Evolutionary conservation across 2,797 vertebrate species (phyloP).

Genomic region (Pseudopleuronectes americanus): DNA sequence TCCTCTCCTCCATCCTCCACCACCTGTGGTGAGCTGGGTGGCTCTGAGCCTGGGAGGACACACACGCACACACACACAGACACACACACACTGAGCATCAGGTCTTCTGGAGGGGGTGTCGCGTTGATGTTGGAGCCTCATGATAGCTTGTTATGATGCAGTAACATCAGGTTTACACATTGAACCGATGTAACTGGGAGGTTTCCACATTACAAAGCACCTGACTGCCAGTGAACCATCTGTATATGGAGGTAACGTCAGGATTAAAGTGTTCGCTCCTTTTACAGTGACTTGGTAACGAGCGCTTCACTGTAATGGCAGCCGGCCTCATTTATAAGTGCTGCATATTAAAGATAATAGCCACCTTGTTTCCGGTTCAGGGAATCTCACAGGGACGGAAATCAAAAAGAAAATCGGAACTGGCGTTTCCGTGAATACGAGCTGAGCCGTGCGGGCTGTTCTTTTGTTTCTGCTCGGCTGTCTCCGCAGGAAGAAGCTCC

Average conservation of each 20-base stretch:
- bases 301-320: constrained; percentile 33
- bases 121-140: neutral
- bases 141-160: constrained; percentile 3
- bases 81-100: neutral
- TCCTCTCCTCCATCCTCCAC: constrained; percentile 90
- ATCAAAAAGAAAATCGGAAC: constrained; percentile 43
- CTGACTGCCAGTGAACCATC: neutral
- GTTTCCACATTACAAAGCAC: constrained; percentile 17
- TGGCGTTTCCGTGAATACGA: constrained; percentile 54
- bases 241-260: neutral
- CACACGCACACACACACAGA: constrained; percentile 24
- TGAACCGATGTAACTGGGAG: neutral
- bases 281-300: constrained; percentile 35
- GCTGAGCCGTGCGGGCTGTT: constrained; percentile 36
- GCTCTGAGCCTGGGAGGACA: constrained; percentile 82
- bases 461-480: constrained; percentile 70
- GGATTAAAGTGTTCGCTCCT: neutral
- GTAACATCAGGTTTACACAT: neutral
- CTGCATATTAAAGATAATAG: constrained; percentile 35
- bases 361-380: constrained; percentile 5
- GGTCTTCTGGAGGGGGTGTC: neutral
- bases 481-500: constrained; percentile 69
- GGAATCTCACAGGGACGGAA: constrained; percentile 17
- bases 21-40: constrained; percentile 83
- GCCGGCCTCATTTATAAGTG: constrained; percentile 32